Evolutionary conservation across 2,888 invertebrate species (phyloP), one percentile per base, ranked within the genome.

Genomic region (Macropis europaea): DNA sequence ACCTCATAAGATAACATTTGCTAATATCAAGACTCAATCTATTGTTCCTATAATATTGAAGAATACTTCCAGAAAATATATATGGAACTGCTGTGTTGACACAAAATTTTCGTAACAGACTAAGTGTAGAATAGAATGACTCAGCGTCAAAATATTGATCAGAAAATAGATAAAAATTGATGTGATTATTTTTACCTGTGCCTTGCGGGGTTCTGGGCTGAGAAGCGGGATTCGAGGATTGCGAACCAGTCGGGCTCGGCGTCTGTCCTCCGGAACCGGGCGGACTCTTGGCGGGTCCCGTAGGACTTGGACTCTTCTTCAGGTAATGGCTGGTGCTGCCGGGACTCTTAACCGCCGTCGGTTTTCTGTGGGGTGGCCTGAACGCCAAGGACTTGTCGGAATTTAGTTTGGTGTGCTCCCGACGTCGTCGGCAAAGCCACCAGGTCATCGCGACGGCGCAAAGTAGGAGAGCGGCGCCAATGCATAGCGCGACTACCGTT

Each of bases 241-340:
- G 85, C 0, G 84, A 86, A 1, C 86, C 87, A 74, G 87, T 90
- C 57, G 88, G 88, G 67, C 88, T 88, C 3, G 88, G 87, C 4
- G 86, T 88, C 68, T 86, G 90, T 32, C 90, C 90, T 6, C 89
- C 90, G 0, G 91, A 90, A 50, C 91, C 92, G 1, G 93, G 93
- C 3, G 92, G 92, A 77, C 94, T 92, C 73, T 93, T 92, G 30
- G 90, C 91, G 78, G 93, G 87, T 88, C 93, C 92, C 3, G 97
- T 96, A 0, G 97, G 97, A 71, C 97, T 96, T 0, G 97, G 97
- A n/a, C 95, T 96, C 91, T 97, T 98, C 91, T 97, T 97, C 88
- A 97, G 91, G 90, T 97, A 97, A 89, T 97, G 96, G 26, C 94
- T 94, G 75, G 93, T 93, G 11, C 95, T 95, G 56, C 95, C 96